Base-by-base conservation (phyloP, 2,888 invertebrate genomes). In the Periphyllus acericola region DNA sequence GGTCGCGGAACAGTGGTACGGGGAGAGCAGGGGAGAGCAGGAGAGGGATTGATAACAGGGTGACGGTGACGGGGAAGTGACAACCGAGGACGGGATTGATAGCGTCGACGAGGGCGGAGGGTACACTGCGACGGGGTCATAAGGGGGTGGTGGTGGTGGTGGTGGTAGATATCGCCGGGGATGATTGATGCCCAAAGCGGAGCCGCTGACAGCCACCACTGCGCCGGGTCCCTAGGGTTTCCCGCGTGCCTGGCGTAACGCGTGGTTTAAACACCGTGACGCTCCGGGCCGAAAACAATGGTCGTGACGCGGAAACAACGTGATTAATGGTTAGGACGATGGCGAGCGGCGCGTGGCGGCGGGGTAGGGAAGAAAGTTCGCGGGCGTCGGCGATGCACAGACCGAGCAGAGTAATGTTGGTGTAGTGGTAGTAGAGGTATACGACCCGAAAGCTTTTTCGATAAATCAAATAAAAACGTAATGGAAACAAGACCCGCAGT, bases 221-320 rank as follows among this genome's bases (percentile, higher is more conserved):
- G 25, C 81, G n/a, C 21, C 36, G 75, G 66, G 87, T 80, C 87
- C 80, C 87, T 60, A 25, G 86, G 86, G 86, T 79, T 86, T 55
- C 52, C 52, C 71, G 40, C 71, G 79, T 72, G 86, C 71, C 36
- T 60, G 55, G 55, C 52, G 36, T 79, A 36, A 72, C 72, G 60
- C 75, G 40, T 29, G 72, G 86, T 86, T 86, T 86, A 80, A 86
- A 86, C 79, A 21, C 86, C 79, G 86, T 72, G 79, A 86, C 79
- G 86, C 79, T 80, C 36, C 86, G 86, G 79, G 71, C 79, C 72
- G 86, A 80, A 81, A 81, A 81, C 74, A 81, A 81, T 87, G 87
- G 86, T 79, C 40, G 74, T 81, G 80, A 87, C 87, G 80, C 72
- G 80, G 87, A 81, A 87, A 87, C 80, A 81, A 81, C 87, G 87